phyloP scores from a whole-genome alignment of 1,140 invertebrate genomes.

The Parasteatoda tepidariorum region DNA sequence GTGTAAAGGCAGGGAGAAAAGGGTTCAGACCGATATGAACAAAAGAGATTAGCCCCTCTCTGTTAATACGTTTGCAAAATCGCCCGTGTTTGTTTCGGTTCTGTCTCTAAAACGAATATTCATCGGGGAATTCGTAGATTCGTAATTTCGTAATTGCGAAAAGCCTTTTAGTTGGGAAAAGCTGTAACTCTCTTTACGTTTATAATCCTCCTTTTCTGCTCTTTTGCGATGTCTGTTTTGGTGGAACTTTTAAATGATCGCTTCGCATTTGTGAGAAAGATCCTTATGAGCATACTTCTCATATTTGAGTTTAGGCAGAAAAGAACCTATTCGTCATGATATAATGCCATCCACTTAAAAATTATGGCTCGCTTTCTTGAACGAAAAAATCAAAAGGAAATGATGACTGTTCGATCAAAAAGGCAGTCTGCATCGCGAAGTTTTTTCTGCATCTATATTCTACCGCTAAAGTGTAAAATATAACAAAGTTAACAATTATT shows the following conservation, averaged over 20 bases:
- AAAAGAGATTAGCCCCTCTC: neutral
- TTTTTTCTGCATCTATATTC: too few species aligned
- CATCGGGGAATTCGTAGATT: neutral
- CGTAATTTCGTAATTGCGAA: neutral
- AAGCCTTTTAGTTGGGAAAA: neutral
- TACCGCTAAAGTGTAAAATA: too few species aligned
- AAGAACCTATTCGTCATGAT: too few species aligned
- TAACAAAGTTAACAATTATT: too few species aligned
- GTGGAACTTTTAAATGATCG: neutral
- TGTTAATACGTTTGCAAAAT: neutral
- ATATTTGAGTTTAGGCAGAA: too few species aligned
- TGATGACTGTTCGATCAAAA: too few species aligned
- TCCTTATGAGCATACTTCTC: too few species aligned
- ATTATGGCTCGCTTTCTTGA: too few species aligned
- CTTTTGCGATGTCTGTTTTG: neutral
- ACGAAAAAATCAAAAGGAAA: too few species aligned
- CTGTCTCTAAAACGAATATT: neutral
- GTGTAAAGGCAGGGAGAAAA: neutral
- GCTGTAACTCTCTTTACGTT: neutral
- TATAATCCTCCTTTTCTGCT: neutral
- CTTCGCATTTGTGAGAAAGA: neutral
- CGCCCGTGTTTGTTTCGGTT: neutral
- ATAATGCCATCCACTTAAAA: too few species aligned
- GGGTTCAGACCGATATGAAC: neutral
- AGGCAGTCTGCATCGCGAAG: too few species aligned